Evolutionary conservation across 2,113 vertebrate species (phyloP).

Genomic region (Malurus melanocephalus): DNA sequence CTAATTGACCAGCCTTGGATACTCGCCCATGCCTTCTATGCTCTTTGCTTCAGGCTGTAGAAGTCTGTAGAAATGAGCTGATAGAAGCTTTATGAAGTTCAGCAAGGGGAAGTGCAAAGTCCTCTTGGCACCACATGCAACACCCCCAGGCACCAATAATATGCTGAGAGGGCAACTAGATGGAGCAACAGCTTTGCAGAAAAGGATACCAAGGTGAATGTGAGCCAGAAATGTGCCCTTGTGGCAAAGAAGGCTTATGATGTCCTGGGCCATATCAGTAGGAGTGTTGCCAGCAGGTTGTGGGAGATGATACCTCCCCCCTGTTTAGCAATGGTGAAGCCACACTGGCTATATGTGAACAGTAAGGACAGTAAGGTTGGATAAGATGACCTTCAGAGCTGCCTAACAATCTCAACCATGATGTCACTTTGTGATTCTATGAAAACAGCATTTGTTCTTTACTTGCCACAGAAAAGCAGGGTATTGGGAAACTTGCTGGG

Average conservation of each 20-base stretch:
- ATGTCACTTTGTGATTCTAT: background rate
- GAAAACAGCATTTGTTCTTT: background rate
- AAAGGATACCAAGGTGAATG: background rate
- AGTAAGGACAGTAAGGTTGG: background rate
- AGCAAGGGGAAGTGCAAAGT: background rate
- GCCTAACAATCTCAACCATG: background rate
- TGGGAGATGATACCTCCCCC: background rate
- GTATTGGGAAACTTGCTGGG: background rate
- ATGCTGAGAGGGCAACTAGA: background rate
- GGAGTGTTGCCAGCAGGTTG: background rate
- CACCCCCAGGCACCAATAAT: background rate
- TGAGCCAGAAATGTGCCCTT: background rate
- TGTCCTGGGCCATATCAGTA: background rate
- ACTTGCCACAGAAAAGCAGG: background rate
- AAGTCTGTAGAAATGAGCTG: background rate
- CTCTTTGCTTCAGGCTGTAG: background rate
- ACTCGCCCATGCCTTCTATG: background rate
- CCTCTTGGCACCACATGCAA: background rate
- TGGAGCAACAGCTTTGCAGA: background rate
- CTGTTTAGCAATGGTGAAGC: background rate
- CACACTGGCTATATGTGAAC: background rate
- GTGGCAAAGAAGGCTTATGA: background rate
- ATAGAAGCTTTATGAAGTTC: background rate
- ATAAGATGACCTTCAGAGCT: background rate
- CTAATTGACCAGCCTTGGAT: background rate